Base-by-base conservation (phyloP, 2,888 invertebrate genomes). In the Parelbella ahira region DNA sequence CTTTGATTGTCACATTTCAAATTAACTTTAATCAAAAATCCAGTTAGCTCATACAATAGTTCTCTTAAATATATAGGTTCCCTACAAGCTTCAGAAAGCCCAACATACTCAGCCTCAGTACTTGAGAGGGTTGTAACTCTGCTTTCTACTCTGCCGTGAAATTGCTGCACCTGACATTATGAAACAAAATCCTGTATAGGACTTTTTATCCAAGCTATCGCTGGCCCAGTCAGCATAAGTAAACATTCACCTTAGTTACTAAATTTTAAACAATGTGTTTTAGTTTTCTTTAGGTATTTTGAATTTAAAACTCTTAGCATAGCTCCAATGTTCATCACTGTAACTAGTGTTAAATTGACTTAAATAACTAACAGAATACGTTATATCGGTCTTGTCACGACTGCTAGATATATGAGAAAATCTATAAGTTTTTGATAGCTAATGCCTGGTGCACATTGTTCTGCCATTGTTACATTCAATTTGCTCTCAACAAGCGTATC, bases 81-180 rank as follows among this genome's bases (percentile, higher is more conserved):
- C 27, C 27, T 13, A 12, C 12, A 27, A 0, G 27, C 27, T 7
- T 27, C 27, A 0, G 13, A 13, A 1, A 46, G 34, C 4, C 33
- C 27, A 1, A 48, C 4, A 28, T 51, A 48, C 9, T 47, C 45
- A 3, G 27, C 27, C 12, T 27, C 27, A 7, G 27, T 4, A 34
- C 44, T 38, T 44, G 43, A 32, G 20, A 45, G 28, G n/a, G n/a
- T n/a, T 9, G 39, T 37, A 20, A 20, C 29, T 44, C 23, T 48
- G 48, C 24, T 51, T 52, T 2, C 38, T 37, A 6, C 25, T 9
- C 23, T 49, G 47, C 47, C 44, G 49, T 19, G 11, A 18, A 13
- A 44, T 18, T 1, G 25, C 25, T 20, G 18, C 20, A 15, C 29
- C 28, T 15, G 19, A 15, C 7, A 42, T 5, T 6, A 2, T 28